Evolutionary conservation across 2,797 vertebrate species (phyloP).

Genomic region (Parauchenoglanis ngamensis): DNA sequence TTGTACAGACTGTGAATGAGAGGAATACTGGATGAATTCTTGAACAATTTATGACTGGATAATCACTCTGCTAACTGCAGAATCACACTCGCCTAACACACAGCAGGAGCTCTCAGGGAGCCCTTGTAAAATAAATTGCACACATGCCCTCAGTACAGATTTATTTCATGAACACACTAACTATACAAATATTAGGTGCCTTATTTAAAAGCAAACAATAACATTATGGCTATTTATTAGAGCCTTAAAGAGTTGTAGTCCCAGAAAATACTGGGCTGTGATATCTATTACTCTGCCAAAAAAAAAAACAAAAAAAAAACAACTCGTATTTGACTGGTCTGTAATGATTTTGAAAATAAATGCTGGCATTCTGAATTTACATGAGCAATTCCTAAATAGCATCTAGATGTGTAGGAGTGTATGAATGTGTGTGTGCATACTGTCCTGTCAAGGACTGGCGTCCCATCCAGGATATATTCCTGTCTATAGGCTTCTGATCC

Average conservation of each 20-base stretch:
- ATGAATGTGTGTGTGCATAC: not conserved
- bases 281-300: not conserved
- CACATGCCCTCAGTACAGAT: not conserved
- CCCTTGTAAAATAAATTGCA: not conserved
- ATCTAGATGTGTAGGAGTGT: not conserved
- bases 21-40: not conserved
- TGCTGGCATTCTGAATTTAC: not conserved
- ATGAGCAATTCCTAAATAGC: not conserved
- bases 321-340: not conserved
- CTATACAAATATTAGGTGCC: not conserved
- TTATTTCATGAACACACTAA: not conserved
- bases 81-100: not conserved
- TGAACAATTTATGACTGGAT: not conserved
- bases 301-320: no score
- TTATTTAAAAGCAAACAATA: not conserved
- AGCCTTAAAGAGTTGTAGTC: not conserved
- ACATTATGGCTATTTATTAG: not conserved
- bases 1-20: not conserved
- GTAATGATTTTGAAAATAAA: not conserved
- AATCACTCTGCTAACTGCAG: not conserved
- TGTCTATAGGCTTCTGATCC: not conserved
- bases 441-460: conserved; percentile 1
- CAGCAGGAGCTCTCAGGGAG: not conserved
- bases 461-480: not conserved
- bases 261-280: no score